phyloP scores from a whole-genome alignment of 2,888 invertebrate species.

The Dolichopus griseipennis region DNA sequence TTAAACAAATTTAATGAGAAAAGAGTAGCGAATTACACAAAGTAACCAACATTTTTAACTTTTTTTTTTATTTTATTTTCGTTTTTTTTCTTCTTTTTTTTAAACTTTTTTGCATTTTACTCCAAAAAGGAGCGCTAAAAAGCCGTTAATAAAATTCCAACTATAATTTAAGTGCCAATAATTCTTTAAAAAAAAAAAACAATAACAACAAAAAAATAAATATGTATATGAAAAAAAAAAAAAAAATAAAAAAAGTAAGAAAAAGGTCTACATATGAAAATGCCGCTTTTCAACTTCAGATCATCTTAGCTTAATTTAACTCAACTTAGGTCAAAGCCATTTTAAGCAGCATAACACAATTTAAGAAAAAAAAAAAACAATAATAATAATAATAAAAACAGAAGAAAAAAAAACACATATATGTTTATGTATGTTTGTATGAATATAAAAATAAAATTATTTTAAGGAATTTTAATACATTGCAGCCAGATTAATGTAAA shows the following conservation, averaged over 20 bases:
- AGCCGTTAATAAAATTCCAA: conserved; percentile 3
- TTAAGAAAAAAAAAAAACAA: background rate
- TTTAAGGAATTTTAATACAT: conserved; percentile 6
- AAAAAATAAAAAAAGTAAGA: too few species aligned
- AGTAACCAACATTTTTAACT: background rate
- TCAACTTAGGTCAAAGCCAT: conserved; percentile 1
- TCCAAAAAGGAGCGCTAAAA: conserved; percentile 4
- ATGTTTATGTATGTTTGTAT: too few species aligned
- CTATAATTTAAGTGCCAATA: conserved; percentile 6
- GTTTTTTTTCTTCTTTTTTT: background rate
- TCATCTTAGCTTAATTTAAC: background rate
- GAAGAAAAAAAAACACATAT: too few species aligned
- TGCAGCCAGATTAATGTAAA: background rate
- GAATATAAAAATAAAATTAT: background rate
- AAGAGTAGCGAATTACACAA: background rate
- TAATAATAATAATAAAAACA: too few species aligned
- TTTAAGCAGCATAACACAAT: background rate
- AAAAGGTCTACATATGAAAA: background rate
- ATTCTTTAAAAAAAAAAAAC: background rate
- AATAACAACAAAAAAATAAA: background rate
- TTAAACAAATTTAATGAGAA: conserved; percentile 4
- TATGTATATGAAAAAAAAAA: too few species aligned
- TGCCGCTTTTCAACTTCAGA: background rate
- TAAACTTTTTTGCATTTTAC: background rate
- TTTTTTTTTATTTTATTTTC: background rate